Percentiles rank a stretch among this genome's conserved stretches.
These are phyloP conservation scores for Autographa pulchrina DNA, from an alignment of 2,888 invertebrate species.

Conservation along the genomic window DNA sequence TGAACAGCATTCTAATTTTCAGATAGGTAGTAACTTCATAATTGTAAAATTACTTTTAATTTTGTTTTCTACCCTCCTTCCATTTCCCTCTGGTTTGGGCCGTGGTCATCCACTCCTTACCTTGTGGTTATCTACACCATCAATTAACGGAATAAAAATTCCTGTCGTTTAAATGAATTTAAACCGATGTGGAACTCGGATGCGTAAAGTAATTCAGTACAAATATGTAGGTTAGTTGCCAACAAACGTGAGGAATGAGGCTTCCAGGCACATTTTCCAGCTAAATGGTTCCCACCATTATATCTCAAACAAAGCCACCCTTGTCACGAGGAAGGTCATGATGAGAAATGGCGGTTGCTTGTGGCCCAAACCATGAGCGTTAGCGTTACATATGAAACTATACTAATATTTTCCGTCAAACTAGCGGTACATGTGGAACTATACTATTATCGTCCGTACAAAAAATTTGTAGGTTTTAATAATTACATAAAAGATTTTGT, in stretches of 20 bases:
- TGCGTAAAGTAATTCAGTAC: slow-evolving; percentile 45
- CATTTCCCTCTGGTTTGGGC: too few species aligned
- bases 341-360: slow-evolving; percentile 77
- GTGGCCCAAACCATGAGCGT: slow-evolving; percentile 50
- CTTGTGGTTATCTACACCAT: too few species aligned
- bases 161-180: slow-evolving; percentile 8
- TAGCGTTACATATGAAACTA: background rate
- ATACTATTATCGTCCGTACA: background rate
- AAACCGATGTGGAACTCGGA: slow-evolving; percentile 37
- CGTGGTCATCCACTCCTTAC: too few species aligned
- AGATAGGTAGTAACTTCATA: too few species aligned
- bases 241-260: slow-evolving; percentile 62
- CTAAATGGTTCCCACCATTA: slow-evolving; percentile 81
- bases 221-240: slow-evolving; percentile 55
- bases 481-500: too few species aligned
- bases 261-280: slow-evolving; percentile 76
- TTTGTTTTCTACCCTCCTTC: too few species aligned
- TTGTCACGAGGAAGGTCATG: slow-evolving; percentile 81
- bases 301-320: slow-evolving; percentile 81
- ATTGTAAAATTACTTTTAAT: too few species aligned
- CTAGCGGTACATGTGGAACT: too few species aligned
- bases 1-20: background rate
- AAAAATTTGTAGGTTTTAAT: too few species aligned
- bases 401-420: background rate
- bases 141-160: too few species aligned